phyloP scores from a whole-genome alignment of 2,113 vertebrate genomes.

The Carlito syrichta region DNA sequence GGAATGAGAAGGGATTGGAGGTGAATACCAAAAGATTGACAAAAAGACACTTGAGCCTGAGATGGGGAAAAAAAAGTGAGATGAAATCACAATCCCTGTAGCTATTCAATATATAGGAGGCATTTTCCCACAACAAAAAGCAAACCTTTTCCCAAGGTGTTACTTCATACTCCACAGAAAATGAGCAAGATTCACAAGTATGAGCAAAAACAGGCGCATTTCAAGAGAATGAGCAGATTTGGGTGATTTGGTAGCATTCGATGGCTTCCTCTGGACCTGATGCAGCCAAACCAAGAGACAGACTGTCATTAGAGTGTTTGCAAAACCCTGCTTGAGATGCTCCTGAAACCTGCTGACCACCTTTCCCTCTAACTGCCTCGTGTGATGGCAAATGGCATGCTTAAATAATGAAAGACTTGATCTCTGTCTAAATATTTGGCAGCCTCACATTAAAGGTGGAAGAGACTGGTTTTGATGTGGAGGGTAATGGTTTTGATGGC shows the following conservation, averaged over 20 bases:
- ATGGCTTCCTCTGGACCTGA: background rate
- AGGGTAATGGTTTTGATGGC: background rate
- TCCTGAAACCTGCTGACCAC: background rate
- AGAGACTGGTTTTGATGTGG: background rate
- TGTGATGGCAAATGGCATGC: background rate
- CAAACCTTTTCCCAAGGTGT: background rate
- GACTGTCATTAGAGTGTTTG: background rate
- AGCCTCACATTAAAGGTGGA: background rate
- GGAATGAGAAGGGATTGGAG: background rate
- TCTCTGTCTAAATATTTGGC: background rate
- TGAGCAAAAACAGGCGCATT: constrained; percentile 20
- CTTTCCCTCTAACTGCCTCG: background rate
- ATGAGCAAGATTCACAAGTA: background rate
- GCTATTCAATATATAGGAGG: background rate
- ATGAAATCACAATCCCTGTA: background rate
- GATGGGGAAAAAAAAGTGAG: background rate
- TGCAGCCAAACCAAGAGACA: background rate
- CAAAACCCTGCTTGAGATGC: background rate
- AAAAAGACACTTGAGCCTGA: background rate
- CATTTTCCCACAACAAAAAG: background rate
- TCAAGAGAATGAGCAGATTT: background rate
- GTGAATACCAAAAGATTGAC: background rate
- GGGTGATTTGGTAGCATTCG: background rate
- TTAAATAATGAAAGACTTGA: background rate
- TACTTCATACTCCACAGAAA: constrained; percentile 5